phyloP scores from a whole-genome alignment of 2,888 invertebrate genomes.

The Gibbula magus region DNA sequence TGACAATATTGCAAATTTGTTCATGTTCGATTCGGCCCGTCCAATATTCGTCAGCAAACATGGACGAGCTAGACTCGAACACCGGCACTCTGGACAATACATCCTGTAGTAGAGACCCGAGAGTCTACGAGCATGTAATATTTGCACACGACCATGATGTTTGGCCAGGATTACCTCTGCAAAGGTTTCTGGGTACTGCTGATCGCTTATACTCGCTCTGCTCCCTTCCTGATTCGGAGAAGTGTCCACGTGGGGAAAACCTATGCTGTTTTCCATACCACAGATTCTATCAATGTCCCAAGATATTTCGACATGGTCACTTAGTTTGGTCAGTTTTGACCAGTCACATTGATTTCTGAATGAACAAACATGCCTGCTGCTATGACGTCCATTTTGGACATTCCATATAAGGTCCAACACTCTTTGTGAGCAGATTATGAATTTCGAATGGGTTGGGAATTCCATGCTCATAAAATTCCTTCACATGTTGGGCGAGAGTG shows the following conservation, averaged over 20 bases:
- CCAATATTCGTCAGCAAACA: too few relatives aligned
- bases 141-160: neutral
- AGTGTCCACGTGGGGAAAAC: constrained; percentile 2
- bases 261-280: constrained; percentile 1
- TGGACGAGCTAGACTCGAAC: too few relatives aligned
- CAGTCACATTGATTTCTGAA: constrained; percentile 10
- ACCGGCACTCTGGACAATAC: too few relatives aligned
- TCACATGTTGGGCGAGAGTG: constrained; percentile 3
- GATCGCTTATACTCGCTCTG: neutral
- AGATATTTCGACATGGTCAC: constrained; percentile 16
- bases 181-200: neutral
- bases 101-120: too few relatives aligned
- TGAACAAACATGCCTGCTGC: constrained; percentile 4
- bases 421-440: constrained; percentile 20
- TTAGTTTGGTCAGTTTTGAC: constrained; percentile 9
- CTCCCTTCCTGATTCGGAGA: neutral
- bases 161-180: neutral
- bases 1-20: too few relatives aligned
- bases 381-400: neutral
- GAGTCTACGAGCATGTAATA: constrained; percentile 3
- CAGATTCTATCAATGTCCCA: constrained; percentile 4
- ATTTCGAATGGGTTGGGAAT: constrained; percentile 3
- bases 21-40: too few relatives aligned
- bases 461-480: neutral
- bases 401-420: neutral